Evolutionary conservation across 1,140 invertebrate species (phyloP), one percentile per base, ranked within the genome.

Genomic region (Archegozetes longisetosus): DNA sequence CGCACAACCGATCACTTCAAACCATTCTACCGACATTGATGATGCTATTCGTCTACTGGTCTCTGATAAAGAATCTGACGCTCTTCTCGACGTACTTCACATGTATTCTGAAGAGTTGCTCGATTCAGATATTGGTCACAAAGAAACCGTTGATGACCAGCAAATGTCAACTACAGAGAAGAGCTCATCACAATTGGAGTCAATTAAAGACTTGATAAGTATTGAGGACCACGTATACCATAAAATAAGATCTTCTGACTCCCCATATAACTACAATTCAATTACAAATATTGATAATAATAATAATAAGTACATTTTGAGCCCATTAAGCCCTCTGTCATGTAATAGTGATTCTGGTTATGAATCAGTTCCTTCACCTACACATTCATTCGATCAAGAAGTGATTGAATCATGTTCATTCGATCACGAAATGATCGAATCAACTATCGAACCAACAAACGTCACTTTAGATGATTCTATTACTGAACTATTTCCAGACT

Each of bases 1-100:
- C 9, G 3, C 6, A 29, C 53, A n/a, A 25, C 9, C 24, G 50
- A 24, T 48, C 14, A 27, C 13, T 12, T 27, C 20, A 3, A 3
- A 47, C 20, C 20, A 14, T n/a, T 27, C 17, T 14, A 56, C 24
- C 47, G 46, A 60, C 62, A 13, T 68, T 52, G 67, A 64, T 63
- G 61, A 68, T 53, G 62, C 66, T 49, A 48, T 67, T 57, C 56
- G 55, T 65, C 46, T 58, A 26, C 32, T 66, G 56, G 58, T 59
- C 53, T 46, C 53, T 61, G 55, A 55, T n/a, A 25, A 51, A 14
- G 54, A 49, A n/a, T 32, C 17, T 29, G 61, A 59, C 9, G 57
- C 50, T 22, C 20, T 60, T 13, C 55, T 60, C 51, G 17, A 40
- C 17, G 32, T 40, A 9, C 32, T 40, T 40, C 32, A 40, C 32